A percentile compares a stretch with the other conserved stretches of the same genome.
Evolutionary conservation across 1,140 invertebrate genomes (phyloP).

Genomic region (Nylanderia fulva): DNA sequence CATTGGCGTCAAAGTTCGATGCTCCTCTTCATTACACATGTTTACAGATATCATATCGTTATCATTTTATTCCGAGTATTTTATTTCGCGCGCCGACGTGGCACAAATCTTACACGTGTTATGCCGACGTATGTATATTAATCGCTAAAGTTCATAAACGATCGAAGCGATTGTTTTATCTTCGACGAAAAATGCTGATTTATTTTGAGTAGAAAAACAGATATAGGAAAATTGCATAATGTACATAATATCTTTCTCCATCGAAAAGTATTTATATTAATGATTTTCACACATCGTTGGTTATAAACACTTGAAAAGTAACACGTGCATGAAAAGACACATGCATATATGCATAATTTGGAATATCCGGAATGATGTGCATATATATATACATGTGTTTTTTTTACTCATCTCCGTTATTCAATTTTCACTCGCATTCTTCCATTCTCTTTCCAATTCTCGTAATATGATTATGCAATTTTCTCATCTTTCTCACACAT

Average conservation of each 20-base stretch:
- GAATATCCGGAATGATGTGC: background rate
- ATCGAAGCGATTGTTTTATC: conserved; percentile 14
- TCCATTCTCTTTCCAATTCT: background rate
- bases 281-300: background rate
- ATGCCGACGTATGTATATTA: conserved; percentile 6
- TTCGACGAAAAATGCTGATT: conserved; percentile 12
- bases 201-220: background rate
- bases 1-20: conserved; percentile 41
- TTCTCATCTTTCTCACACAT: background rate
- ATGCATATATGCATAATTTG: background rate
- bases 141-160: conserved; percentile 5
- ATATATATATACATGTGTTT: background rate
- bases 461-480: background rate
- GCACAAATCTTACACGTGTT: background rate
- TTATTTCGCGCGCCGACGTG: background rate
- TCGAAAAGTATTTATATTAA: background rate
- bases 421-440: background rate
- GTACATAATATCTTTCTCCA: background rate
- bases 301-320: background rate
- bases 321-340: background rate
- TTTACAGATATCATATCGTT: conserved; percentile 3
- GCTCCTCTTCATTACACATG: background rate
- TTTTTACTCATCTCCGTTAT: background rate
- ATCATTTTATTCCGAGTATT: conserved; percentile 11
- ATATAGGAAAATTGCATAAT: background rate